These are phyloP conservation scores for Nymphalis c-album DNA, from an alignment of 2,888 invertebrate genomes.

Conservation along the genomic window DNA sequence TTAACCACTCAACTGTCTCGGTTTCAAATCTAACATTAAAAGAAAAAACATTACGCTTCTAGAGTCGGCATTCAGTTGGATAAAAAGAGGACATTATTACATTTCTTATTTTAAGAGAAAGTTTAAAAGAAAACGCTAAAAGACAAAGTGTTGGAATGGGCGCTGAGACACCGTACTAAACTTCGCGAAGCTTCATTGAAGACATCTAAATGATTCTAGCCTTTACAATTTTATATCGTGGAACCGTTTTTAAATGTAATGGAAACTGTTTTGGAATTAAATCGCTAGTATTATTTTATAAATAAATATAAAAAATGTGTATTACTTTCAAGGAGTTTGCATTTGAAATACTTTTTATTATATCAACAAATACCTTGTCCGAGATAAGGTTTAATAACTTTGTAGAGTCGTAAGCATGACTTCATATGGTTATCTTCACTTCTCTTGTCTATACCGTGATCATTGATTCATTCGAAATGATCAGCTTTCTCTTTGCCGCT, in stretches of 20 bases:
- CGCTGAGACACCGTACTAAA: conserved; percentile 17
- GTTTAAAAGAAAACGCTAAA: conserved; percentile 17
- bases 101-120: conserved; percentile 6
- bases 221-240: conserved; percentile 21
- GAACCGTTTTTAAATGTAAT: conserved; percentile 6
- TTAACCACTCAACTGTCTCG: too few relatives aligned
- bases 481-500: too few relatives aligned
- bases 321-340: too few relatives aligned
- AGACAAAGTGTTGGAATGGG: conserved; percentile 14
- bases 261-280: conserved; percentile 9
- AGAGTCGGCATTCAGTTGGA: background rate
- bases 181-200: conserved; percentile 24
- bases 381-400: too few relatives aligned
- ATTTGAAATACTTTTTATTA: too few relatives aligned
- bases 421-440: too few relatives aligned
- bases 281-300: background rate
- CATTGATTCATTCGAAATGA: too few relatives aligned
- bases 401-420: too few relatives aligned
- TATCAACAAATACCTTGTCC: too few relatives aligned
- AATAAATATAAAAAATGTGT: background rate
- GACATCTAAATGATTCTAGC: conserved; percentile 21
- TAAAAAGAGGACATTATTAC: conserved; percentile 4
- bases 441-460: too few relatives aligned
- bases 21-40: too few relatives aligned
- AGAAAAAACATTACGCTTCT: background rate